Evolutionary conservation across 2,888 invertebrate species (phyloP).

Genomic region (Scaeva pyrastri): DNA sequence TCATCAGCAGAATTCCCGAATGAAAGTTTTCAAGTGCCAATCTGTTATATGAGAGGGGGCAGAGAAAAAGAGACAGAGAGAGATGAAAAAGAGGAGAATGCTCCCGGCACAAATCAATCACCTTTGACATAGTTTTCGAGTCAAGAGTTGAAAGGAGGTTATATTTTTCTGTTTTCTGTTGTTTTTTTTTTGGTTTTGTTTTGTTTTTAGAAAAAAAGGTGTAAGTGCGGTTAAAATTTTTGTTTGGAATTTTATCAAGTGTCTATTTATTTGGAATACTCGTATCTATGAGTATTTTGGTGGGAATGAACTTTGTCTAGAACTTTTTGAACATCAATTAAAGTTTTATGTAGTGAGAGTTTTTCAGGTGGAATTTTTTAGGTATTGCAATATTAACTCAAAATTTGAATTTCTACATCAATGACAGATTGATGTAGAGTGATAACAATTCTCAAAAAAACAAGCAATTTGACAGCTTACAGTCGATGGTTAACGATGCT

Average conservation of each 20-base stretch:
- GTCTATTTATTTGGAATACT: background rate
- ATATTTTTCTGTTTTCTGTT: background rate
- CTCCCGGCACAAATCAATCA: conserved; percentile 70
- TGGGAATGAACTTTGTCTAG: background rate
- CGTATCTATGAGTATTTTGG: background rate
- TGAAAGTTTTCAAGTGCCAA: conserved; percentile 67
- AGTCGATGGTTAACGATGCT: too few relatives aligned
- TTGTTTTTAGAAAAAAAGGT: background rate
- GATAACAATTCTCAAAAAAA: too few relatives aligned
- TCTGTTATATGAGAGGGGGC: background rate
- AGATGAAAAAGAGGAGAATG: conserved; percentile 45
- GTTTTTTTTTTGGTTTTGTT: conserved; percentile 4
- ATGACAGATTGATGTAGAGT: too few relatives aligned
- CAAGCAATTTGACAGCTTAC: too few relatives aligned
- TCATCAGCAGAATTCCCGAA: conserved; percentile 56
- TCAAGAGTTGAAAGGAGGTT: background rate
- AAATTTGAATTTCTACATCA: too few relatives aligned
- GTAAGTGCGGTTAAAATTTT: conserved; percentile 13
- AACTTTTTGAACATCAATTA: too few relatives aligned
- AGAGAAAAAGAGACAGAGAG: too few relatives aligned
- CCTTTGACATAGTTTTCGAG: conserved; percentile 70
- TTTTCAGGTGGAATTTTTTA: too few relatives aligned
- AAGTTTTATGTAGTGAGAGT: too few relatives aligned
- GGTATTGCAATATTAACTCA: too few relatives aligned
- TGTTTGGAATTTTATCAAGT: conserved; percentile 1